Evolutionary conservation across 2,797 vertebrate genomes (phyloP).

Genomic region (Cossypha heuglini): DNA sequence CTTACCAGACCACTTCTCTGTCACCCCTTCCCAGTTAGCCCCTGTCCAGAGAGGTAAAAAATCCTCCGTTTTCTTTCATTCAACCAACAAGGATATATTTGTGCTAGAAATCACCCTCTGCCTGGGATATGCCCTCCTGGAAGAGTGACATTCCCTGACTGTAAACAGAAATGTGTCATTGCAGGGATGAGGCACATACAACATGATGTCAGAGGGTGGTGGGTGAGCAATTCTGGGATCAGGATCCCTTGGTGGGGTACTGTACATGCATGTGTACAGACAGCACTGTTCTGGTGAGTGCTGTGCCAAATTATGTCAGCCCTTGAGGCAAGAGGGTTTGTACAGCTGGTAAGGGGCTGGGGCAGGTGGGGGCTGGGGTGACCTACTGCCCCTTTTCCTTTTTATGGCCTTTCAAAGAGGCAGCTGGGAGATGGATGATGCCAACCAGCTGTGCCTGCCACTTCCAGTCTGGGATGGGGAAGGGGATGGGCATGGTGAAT

Average conservation of each 20-base stretch:
- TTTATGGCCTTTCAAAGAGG: not conserved
- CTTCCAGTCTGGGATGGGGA: not conserved
- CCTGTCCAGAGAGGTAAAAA: not conserved
- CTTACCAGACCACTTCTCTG: not conserved
- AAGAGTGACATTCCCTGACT: not conserved
- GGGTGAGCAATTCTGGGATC: not conserved
- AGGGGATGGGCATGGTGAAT: not conserved
- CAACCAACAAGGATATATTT: not conserved
- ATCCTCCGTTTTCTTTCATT: not conserved
- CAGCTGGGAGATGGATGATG: not conserved
- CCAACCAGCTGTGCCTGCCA: not conserved
- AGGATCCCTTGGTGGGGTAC: not conserved
- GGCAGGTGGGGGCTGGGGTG: not conserved
- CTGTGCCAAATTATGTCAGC: not conserved
- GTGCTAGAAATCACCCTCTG: not conserved
- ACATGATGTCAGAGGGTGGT: not conserved
- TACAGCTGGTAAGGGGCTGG: not conserved
- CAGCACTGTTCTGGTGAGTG: not conserved
- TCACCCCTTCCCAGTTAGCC: not conserved
- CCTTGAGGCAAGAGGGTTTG: not conserved
- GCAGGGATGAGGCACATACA: not conserved
- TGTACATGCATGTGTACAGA: not conserved
- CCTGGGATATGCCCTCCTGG: not conserved
- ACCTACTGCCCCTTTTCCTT: not conserved
- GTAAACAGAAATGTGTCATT: not conserved